Base-by-base conservation (phyloP, 2,888 invertebrate species). In the Trachelus stipa region DNA sequence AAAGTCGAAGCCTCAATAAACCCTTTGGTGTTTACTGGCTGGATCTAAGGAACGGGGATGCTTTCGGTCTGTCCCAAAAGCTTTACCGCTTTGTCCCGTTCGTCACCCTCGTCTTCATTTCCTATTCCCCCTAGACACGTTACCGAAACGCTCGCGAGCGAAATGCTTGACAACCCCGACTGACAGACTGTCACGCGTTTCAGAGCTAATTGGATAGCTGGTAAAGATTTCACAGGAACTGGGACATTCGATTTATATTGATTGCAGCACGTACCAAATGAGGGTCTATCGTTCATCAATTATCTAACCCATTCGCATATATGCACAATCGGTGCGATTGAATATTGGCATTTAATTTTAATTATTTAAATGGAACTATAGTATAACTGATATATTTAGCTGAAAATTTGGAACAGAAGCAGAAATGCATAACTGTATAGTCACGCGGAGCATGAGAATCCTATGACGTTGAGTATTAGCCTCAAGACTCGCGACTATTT, bases 401-500 rank as follows among this genome's bases (percentile, higher is more conserved):
- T 23, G 9, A 56, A 23, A 56, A 23, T 56, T 56, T 9, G 4
- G 3, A 6, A 56, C 2, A 23, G 6, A 56, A 23, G 56, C 23
- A 23, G 23, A 56, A 56, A 23, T 56, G 2, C 23, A 56, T 56
- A 9, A 23, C 23, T 6, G 11, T 11, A 35, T 0, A 56, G 56
- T 56, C 56, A 2, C 56, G 6, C 23, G 23, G 56, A 23, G 56
- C 23, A 56, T 56, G 56, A 56, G 56, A 56, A 56, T 56, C 23
- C 56, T 56, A 15, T 56, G 23, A 23, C 56, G 23, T 56, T 56
- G 2, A 56, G 9, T 9, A 23, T 56, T 56, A 23, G 56, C 9
- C 56, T 23, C 56, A 56, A 23, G 77, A 78, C 69, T n/a, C 23
- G 23, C n/a, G 37, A 68, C 76, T 76, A 78, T 73, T 68, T 77